Evolutionary conservation across 2,113 vertebrate species (phyloP).

Genomic region (Siphamia tubifer): DNA sequence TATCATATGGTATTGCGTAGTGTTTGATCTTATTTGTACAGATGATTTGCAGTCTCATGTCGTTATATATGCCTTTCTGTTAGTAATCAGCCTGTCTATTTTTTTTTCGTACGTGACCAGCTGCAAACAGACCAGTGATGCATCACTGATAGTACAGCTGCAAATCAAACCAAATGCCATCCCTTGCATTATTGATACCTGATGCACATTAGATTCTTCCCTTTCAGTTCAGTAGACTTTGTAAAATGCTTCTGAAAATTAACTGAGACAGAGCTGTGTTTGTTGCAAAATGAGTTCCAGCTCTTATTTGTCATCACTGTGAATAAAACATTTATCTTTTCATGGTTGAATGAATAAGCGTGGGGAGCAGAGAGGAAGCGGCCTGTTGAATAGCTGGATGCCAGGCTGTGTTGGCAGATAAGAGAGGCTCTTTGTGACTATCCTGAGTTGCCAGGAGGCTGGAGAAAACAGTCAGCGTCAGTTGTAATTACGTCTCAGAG

Average conservation of each 20-base stretch:
- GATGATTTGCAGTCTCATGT: too few relatives aligned
- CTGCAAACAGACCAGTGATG: slow-evolving; percentile 44
- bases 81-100: background rate
- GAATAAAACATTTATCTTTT: background rate
- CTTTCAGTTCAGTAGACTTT: background rate
- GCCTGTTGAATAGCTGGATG: slow-evolving; percentile 7
- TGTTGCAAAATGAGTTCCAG: too few relatives aligned
- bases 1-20: too few relatives aligned
- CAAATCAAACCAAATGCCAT: slow-evolving; percentile 63
- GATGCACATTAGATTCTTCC: background rate
- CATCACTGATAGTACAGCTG: slow-evolving; percentile 46
- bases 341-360: background rate
- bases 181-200: slow-evolving; percentile 68
- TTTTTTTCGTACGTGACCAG: background rate
- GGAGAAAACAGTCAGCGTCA: slow-evolving; percentile 26
- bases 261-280: too few relatives aligned
- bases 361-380: background rate
- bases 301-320: too few relatives aligned
- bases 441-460: slow-evolving; percentile 39
- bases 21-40: too few relatives aligned
- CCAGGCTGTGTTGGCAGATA: slow-evolving; percentile 45
- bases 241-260: background rate
- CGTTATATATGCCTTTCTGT: too few relatives aligned
- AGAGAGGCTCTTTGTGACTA: slow-evolving; percentile 31
- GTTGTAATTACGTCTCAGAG: slow-evolving; percentile 28